Percentiles rank a stretch among this genome's conserved stretches.
These are phyloP conservation scores for Pelvicachromis taeniatus DNA, from an alignment of 2,113 vertebrate species.

Conservation along the genomic window DNA sequence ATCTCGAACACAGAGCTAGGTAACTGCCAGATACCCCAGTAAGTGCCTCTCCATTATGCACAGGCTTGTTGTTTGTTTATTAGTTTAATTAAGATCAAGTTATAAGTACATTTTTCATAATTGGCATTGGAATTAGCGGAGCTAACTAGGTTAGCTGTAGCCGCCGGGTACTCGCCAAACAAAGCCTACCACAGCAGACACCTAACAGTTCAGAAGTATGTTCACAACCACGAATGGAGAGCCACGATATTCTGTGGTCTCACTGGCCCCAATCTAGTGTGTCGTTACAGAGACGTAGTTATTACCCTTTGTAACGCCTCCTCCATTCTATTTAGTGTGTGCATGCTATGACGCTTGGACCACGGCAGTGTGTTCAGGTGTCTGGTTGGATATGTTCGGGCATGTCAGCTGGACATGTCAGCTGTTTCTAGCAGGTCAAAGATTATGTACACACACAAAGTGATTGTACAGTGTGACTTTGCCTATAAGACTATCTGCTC, in stretches of 20 bases:
- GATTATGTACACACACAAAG: not conserved
- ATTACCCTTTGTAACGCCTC: not conserved
- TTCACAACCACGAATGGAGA: not conserved
- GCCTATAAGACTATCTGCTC: not conserved
- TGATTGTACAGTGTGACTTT: not conserved
- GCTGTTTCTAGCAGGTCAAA: not conserved
- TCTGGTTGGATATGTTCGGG: not conserved
- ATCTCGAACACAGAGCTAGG: not conserved
- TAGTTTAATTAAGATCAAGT: not conserved
- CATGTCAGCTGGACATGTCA: constrained; percentile 47
- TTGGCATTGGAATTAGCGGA: not conserved
- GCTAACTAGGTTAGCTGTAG: not conserved
- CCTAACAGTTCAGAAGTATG: not conserved
- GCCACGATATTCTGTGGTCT: not conserved
- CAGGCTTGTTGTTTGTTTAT: not conserved
- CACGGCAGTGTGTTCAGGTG: not conserved
- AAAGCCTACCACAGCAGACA: not conserved
- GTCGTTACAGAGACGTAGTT: not conserved
- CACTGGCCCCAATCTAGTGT: not conserved
- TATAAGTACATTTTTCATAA: too few species aligned
- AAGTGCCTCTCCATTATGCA: too few species aligned
- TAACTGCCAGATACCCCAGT: not conserved
- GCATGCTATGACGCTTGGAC: not conserved
- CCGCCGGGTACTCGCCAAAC: not conserved
- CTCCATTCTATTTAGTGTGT: not conserved